These are phyloP conservation scores for Galemys pyrenaicus DNA, from an alignment of 2,113 vertebrate genomes.

Conservation along the genomic window DNA sequence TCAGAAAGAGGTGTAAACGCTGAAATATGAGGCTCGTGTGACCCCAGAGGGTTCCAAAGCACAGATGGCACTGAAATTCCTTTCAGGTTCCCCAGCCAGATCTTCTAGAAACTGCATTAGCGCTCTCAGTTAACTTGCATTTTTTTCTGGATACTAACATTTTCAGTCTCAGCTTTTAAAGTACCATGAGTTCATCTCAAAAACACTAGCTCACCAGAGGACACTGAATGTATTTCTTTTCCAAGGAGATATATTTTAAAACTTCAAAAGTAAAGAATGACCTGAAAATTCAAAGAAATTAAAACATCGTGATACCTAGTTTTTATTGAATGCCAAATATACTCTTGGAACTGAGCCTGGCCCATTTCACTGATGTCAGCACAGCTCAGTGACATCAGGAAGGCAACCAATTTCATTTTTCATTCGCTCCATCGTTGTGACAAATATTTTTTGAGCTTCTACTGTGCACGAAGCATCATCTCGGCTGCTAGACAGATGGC, in stretches of 20 bases:
- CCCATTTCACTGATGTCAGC: neutral
- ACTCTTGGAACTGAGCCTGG: neutral
- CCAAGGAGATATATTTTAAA: neutral
- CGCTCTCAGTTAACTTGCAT: neutral
- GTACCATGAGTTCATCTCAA: neutral
- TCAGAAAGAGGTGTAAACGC: neutral
- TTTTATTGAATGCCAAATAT: neutral
- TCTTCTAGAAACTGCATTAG: neutral
- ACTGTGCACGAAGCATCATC: neutral
- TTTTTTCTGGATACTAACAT: neutral
- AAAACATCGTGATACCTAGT: neutral
- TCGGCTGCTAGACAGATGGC: neutral
- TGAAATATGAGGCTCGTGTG: neutral
- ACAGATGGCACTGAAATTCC: rapidly evolving
- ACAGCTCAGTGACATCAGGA: neutral
- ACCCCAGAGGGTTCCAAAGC: neutral
- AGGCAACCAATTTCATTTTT: neutral
- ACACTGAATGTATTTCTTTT: neutral
- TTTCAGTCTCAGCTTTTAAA: neutral
- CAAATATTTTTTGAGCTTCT: neutral
- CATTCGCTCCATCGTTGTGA: neutral
- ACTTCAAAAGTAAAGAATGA: neutral
- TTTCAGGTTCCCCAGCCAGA: rapidly evolving
- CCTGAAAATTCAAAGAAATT: neutral
- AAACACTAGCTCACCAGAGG: neutral